A percentile compares a stretch with the other conserved stretches of the same genome.
phyloP scores from a whole-genome alignment of 2,113 vertebrate species.

The Macaca mulatta region DNA sequence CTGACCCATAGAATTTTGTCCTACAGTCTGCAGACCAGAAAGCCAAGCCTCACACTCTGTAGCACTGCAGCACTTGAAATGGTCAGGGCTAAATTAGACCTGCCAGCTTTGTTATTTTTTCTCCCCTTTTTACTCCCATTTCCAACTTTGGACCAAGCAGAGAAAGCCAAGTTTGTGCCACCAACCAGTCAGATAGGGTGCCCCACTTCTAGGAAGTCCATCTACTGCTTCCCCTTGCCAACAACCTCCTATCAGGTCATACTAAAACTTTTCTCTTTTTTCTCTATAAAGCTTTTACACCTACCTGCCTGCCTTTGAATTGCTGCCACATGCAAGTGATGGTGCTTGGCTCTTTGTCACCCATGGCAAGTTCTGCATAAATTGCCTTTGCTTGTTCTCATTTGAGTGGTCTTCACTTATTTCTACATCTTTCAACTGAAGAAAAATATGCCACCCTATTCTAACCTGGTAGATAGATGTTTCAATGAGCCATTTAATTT shows the following conservation, averaged over 20 bases:
- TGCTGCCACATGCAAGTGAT: neutral
- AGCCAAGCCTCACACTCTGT: neutral
- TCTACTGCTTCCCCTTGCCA: neutral
- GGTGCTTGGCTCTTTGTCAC: neutral
- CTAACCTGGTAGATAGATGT: neutral
- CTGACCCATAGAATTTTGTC: neutral
- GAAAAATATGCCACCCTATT: neutral
- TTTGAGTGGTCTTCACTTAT: neutral
- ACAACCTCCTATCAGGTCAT: neutral
- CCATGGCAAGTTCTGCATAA: neutral
- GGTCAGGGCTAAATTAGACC: neutral
- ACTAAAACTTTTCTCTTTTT: neutral
- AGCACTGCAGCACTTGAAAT: neutral
- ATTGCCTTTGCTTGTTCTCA: neutral
- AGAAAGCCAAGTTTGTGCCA: neutral
- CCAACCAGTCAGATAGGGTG: neutral
- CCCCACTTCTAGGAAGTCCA: neutral
- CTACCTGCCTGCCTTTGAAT: neutral
- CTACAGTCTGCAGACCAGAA: neutral
- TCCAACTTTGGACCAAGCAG: neutral
- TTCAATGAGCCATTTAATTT: slow-evolving; percentile 11
- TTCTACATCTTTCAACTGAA: neutral
- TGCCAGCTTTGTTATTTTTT: neutral
- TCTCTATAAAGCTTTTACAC: neutral
- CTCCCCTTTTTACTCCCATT: neutral